These are phyloP conservation scores for Cheirogaleus medius DNA, from an alignment of 2,113 vertebrate genomes.

Conservation along the genomic window DNA sequence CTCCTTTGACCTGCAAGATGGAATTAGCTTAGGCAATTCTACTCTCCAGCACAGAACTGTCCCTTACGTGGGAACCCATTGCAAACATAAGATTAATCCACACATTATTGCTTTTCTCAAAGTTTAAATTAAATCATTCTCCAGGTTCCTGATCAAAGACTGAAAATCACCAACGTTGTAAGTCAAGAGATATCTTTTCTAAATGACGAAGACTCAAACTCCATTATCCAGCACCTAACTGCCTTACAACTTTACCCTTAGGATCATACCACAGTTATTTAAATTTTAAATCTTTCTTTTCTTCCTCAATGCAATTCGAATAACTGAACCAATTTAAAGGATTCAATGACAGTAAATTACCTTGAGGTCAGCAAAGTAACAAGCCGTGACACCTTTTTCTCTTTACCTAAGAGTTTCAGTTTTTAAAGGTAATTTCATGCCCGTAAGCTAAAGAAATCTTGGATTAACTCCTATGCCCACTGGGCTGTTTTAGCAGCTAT, in stretches of 20 bases:
- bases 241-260: neutral
- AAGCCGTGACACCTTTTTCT: neutral
- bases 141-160: neutral
- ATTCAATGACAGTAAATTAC: neutral
- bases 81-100: neutral
- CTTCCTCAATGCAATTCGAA: neutral
- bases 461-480: neutral
- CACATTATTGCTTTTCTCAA: neutral
- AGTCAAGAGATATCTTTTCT: neutral
- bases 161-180: neutral
- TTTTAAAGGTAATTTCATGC: slow-evolving; percentile 13
- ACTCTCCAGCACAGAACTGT: neutral
- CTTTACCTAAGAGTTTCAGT: neutral
- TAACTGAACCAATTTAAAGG: neutral
- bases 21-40: neutral
- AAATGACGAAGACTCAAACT: neutral
- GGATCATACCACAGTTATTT: neutral
- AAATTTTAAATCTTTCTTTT: neutral
- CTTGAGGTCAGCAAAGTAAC: slow-evolving; percentile 9
- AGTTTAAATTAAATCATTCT: neutral
- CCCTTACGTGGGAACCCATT: neutral
- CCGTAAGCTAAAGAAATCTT: neutral
- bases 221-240: neutral
- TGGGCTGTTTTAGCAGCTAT: neutral
- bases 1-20: neutral